Evolutionary conservation across 2,113 vertebrate species (phyloP).

Genomic region (Pterocles orientalis): DNA sequence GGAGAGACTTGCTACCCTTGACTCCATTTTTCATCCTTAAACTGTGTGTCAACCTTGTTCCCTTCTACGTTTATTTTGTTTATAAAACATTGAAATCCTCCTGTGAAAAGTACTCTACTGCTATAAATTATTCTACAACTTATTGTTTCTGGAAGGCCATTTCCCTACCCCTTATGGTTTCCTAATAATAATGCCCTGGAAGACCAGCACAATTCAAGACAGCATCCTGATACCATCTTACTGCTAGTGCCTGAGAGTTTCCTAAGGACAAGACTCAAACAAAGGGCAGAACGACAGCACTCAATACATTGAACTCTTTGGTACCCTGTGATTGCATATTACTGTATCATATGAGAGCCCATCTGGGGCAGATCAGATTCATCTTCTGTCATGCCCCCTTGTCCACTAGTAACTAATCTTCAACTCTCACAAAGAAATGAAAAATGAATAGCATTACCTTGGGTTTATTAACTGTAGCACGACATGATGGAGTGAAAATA

Average conservation of each 20-base stretch:
- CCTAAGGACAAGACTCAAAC: neutral
- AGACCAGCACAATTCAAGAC: neutral
- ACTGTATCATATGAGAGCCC: accelerated
- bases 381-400: neutral
- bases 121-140: neutral
- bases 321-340: too few species aligned
- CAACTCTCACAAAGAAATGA: neutral
- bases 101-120: neutral
- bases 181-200: neutral
- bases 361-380: neutral
- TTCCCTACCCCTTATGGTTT: neutral
- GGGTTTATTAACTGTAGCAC: neutral
- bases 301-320: accelerated
- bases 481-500: neutral
- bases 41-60: neutral
- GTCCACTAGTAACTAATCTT: neutral
- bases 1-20: neutral
- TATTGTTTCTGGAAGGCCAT: neutral
- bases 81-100: neutral
- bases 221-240: neutral
- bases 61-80: neutral
- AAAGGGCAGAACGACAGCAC: neutral
- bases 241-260: neutral
- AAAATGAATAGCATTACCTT: neutral
- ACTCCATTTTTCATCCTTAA: neutral